These are phyloP conservation scores for Paedocypris sp. DNA, from an alignment of 2,113 vertebrate genomes.

Conservation along the genomic window DNA sequence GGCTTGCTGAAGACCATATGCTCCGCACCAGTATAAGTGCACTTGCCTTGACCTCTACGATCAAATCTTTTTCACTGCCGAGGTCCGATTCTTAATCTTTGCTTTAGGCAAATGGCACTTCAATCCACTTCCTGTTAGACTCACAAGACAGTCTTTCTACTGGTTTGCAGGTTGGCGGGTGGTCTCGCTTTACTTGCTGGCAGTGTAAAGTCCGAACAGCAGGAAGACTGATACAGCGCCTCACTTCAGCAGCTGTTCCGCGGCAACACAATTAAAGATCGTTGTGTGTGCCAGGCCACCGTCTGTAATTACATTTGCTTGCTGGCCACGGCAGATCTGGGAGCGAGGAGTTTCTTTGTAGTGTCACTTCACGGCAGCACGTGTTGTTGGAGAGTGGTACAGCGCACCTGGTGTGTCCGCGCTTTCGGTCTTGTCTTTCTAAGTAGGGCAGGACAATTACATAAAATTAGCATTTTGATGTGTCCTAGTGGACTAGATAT, in stretches of 20 bases:
- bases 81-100: not conserved
- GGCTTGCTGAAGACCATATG: not conserved
- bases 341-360: not conserved
- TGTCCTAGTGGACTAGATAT: not conserved
- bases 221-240: slow-evolving; percentile 16
- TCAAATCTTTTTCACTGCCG: not conserved
- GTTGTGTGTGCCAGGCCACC: slow-evolving; percentile 3
- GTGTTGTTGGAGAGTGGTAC: not conserved
- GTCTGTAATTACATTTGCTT: slow-evolving; percentile 18
- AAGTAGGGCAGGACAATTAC: not conserved
- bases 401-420: not conserved
- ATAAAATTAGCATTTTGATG: not conserved
- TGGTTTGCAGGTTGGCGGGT: not conserved
- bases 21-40: not conserved
- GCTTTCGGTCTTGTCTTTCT: not conserved
- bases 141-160: not conserved
- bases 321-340: not conserved
- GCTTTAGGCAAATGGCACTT: slow-evolving; percentile 8
- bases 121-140: not conserved
- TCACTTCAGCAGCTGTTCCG: slow-evolving; percentile 12
- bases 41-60: not conserved
- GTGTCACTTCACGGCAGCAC: not conserved
- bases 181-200: slow-evolving; percentile 1
- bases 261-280: slow-evolving; percentile 13
- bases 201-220: slow-evolving; percentile 19